Percentiles rank a stretch among this genome's conserved stretches.
Conservation (phyloP, 1,140 invertebrate genomes). For the Musca domestica region DNA sequence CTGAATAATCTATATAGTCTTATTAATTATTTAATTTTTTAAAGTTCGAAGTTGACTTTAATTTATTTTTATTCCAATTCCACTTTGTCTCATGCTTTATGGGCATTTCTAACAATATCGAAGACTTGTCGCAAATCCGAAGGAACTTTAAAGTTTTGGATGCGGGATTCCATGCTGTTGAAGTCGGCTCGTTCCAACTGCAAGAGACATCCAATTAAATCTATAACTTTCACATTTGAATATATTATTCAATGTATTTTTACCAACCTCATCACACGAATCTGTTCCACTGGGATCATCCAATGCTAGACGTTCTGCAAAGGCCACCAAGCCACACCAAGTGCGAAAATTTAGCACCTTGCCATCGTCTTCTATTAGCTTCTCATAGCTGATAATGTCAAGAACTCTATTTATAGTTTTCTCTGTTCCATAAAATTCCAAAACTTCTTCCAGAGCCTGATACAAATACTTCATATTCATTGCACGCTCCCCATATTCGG, state of each 20-base stretch:
- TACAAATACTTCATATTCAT: constrained; percentile 39
- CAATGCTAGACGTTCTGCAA: constrained; percentile 56
- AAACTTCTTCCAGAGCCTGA: constrained; percentile 45
- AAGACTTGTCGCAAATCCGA: constrained; percentile 38
- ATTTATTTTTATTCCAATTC: too few relatives aligned
- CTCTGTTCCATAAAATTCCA: constrained; percentile 49
- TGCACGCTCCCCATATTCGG: constrained; percentile 39
- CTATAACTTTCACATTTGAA: not conserved
- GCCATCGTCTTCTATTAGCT: constrained; percentile 13
- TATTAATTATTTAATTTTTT: too few relatives aligned
- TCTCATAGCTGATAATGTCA: constrained; percentile 32
- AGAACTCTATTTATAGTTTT: constrained; percentile 40
- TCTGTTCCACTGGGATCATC: constrained; percentile 45
- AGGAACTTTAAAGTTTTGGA: constrained; percentile 35
- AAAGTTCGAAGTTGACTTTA: too few relatives aligned
- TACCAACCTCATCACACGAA: constrained; percentile 44
- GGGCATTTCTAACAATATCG: constrained; percentile 39
- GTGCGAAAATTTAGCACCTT: constrained; percentile 54
- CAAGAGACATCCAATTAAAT: constrained; percentile 2
- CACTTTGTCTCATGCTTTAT: too few relatives aligned
- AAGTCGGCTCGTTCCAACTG: constrained; percentile 49
- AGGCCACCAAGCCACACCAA: constrained; percentile 63
- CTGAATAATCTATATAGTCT: too few relatives aligned
- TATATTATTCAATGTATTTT: not conserved
- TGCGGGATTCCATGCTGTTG: constrained; percentile 45